A percentile compares a stretch with the other conserved stretches of the same genome.
These are phyloP conservation scores for Orchesella cincta DNA, from an alignment of 1,140 invertebrate species.

Conservation along the genomic window DNA sequence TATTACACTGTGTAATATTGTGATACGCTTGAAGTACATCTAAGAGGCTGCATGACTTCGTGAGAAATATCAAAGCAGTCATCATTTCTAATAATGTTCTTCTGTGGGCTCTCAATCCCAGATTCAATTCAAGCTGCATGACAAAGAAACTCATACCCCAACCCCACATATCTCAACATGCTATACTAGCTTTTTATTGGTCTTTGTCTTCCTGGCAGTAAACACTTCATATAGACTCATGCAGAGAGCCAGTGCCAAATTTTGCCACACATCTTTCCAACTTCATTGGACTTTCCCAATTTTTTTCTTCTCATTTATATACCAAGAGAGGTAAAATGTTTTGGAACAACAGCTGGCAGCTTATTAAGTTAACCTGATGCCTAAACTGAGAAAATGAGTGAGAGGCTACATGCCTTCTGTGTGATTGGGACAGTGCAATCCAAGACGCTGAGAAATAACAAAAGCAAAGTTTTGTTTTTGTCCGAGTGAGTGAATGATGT, in stretches of 20 bases:
- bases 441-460: not conserved
- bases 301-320: not conserved
- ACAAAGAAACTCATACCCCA: too few species aligned
- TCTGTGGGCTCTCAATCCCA: too few species aligned
- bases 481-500: not conserved
- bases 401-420: too few species aligned
- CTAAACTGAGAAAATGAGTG: not conserved
- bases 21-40: too few species aligned
- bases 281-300: not conserved
- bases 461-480: not conserved
- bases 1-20: too few species aligned
- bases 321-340: not conserved
- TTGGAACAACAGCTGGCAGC: not conserved
- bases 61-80: too few species aligned
- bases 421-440: not conserved
- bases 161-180: too few species aligned
- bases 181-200: too few species aligned
- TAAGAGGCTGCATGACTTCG: too few species aligned
- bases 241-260: not conserved
- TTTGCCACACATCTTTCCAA: not conserved
- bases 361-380: not conserved
- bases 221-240: not conserved
- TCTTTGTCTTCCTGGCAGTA: too few species aligned
- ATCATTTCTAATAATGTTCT: too few species aligned
- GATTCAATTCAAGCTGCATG: too few species aligned